Evolutionary conservation across 1,140 invertebrate species (phyloP).

Genomic region (Polypedilum vanderplanki): DNA sequence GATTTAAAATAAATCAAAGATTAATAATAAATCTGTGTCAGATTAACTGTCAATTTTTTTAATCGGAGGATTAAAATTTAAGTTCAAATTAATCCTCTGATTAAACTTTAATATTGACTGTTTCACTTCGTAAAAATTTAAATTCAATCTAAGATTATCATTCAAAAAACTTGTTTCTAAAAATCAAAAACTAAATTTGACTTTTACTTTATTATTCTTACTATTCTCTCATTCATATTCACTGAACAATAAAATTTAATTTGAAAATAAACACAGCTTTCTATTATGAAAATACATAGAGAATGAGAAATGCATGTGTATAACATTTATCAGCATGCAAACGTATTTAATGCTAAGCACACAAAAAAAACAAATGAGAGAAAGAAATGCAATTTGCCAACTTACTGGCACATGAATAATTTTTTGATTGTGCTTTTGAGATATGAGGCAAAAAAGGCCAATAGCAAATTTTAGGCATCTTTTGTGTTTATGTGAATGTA

Average conservation of each 20-base stretch:
- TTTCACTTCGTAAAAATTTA: too few species aligned
- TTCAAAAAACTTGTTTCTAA: neutral
- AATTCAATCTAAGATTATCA: too few species aligned
- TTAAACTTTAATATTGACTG: too few species aligned
- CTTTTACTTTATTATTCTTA: neutral
- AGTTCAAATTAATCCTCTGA: too few species aligned
- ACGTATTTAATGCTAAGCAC: neutral
- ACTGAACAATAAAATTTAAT: slow-evolving; percentile 26
- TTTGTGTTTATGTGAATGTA: too few species aligned
- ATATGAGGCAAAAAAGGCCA: too few species aligned
- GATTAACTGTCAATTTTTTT: too few species aligned
- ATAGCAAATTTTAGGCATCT: too few species aligned
- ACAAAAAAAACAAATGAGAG: neutral
- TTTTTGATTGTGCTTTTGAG: too few species aligned
- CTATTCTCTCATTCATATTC: neutral
- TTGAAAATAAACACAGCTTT: slow-evolving; percentile 18
- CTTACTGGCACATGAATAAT: neutral
- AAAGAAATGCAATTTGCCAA: slow-evolving; percentile 27
- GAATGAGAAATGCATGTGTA: neutral
- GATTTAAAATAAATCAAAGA: too few species aligned
- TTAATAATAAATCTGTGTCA: too few species aligned
- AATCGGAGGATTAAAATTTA: too few species aligned
- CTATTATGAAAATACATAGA: neutral
- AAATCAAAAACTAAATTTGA: neutral
- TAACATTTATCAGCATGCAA: slow-evolving; percentile 24